These are phyloP conservation scores for Menidia beryllina DNA, from an alignment of 2,113 vertebrate genomes.

Conservation along the genomic window DNA sequence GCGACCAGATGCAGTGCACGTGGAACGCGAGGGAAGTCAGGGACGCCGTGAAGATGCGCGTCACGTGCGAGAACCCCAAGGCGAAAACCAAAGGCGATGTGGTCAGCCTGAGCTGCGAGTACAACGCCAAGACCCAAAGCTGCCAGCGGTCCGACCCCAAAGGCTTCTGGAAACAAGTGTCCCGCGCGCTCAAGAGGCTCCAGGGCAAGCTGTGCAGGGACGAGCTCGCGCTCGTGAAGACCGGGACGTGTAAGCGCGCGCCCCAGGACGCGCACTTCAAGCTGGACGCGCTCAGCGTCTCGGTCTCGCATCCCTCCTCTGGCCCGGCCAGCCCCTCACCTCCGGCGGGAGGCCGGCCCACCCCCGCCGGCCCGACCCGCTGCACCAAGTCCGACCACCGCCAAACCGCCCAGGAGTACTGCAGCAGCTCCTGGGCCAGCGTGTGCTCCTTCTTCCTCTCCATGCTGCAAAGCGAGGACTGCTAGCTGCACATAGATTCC, in stretches of 20 bases:
- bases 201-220: conserved; percentile 84
- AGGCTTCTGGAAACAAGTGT: conserved; percentile 88
- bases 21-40: conserved; percentile 73
- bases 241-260: conserved; percentile 84
- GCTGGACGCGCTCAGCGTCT: conserved; percentile 41
- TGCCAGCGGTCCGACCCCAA: conserved; percentile 78
- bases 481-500: conserved; percentile 65
- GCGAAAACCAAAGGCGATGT: conserved; percentile 10
- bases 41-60: conserved; percentile 59
- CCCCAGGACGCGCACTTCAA: conserved; percentile 83
- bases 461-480: conserved; percentile 85
- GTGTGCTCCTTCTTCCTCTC: conserved; percentile 87
- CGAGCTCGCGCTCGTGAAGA: conserved; percentile 74
- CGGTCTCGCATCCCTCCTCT: not conserved
- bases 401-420: conserved; percentile 84
- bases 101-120: conserved; percentile 78
- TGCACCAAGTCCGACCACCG: conserved; percentile 77
- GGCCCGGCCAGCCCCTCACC: accelerated
- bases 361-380: not conserved
- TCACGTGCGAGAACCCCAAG: conserved; percentile 76
- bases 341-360: not conserved
- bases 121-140: conserved; percentile 79
- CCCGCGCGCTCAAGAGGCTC: conserved; percentile 77
- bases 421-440: conserved; percentile 81
- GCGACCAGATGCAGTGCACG: conserved; percentile 79